Conservation (phyloP, 2,113 vertebrate species). For the Lipophrys pholis region DNA sequence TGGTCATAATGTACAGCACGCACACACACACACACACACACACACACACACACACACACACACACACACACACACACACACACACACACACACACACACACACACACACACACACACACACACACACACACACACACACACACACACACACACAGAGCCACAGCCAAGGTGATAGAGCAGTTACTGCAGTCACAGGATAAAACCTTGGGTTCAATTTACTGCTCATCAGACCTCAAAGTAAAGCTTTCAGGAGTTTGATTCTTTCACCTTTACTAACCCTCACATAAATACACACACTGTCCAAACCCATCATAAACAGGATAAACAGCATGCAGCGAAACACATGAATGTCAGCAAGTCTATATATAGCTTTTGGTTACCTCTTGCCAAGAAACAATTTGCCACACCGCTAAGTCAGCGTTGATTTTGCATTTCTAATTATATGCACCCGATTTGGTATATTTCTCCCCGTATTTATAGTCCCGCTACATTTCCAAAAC, state of each 20-base stretch:
- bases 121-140: constrained; percentile 5
- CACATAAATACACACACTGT: neutral
- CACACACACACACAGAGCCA: neutral
- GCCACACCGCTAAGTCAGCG: neutral
- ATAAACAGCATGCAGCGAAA: neutral
- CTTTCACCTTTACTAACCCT: constrained; percentile 15
- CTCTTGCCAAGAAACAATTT: constrained; percentile 3
- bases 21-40: neutral
- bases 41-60: constrained; percentile 8
- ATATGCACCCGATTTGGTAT: neutral
- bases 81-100: too few relatives aligned
- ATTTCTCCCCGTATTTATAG: too few relatives aligned
- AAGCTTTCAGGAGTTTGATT: constrained; percentile 32
- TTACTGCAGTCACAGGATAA: constrained; percentile 34
- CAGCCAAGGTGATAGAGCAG: constrained; percentile 41
- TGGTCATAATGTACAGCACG: constrained; percentile 22
- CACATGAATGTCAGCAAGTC: neutral
- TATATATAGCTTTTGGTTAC: neutral
- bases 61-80: constrained; percentile 29
- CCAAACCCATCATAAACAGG: neutral
- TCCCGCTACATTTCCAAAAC: neutral
- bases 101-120: constrained; percentile 1
- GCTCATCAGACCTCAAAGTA: constrained; percentile 41
- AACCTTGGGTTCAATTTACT: constrained; percentile 47
- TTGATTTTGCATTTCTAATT: neutral